These are phyloP conservation scores for Sorex araneus DNA, from an alignment of 2,113 vertebrate species.

Conservation along the genomic window DNA sequence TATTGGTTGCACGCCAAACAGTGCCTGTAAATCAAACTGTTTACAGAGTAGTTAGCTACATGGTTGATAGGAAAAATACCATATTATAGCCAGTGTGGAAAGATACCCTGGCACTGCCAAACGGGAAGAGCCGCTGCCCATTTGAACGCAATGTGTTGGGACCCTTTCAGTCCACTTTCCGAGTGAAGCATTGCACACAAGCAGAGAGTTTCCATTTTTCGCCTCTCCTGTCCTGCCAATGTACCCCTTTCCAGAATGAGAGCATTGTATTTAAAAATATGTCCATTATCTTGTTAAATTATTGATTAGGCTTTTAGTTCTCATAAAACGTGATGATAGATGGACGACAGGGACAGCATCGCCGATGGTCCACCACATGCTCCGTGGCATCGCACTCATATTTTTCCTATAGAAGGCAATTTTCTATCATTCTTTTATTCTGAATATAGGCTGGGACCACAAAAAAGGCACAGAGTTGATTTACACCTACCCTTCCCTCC, in stretches of 20 bases:
- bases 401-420: constrained; percentile 68
- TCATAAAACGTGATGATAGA: constrained; percentile 73
- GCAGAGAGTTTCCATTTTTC: constrained; percentile 1
- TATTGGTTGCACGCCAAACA: neutral
- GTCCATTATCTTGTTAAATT: constrained; percentile 87
- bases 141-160: neutral
- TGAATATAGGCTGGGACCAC: constrained; percentile 44
- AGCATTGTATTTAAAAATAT: constrained; percentile 75
- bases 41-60: neutral
- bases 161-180: neutral
- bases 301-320: constrained; percentile 87
- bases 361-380: constrained; percentile 28
- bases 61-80: neutral
- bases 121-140: accelerated
- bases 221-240: neutral
- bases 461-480: neutral
- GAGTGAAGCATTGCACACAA: neutral
- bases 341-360: constrained; percentile 39
- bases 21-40: neutral
- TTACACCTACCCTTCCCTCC: neutral
- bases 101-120: neutral
- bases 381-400: constrained; percentile 32
- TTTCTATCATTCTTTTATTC: constrained; percentile 71
- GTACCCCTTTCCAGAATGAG: neutral
- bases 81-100: neutral